These are phyloP conservation scores for Chrysaora quinquecirrha DNA, from an alignment of 30 jellyfish, hydroid and myxozoan species.

Conservation along the genomic window DNA sequence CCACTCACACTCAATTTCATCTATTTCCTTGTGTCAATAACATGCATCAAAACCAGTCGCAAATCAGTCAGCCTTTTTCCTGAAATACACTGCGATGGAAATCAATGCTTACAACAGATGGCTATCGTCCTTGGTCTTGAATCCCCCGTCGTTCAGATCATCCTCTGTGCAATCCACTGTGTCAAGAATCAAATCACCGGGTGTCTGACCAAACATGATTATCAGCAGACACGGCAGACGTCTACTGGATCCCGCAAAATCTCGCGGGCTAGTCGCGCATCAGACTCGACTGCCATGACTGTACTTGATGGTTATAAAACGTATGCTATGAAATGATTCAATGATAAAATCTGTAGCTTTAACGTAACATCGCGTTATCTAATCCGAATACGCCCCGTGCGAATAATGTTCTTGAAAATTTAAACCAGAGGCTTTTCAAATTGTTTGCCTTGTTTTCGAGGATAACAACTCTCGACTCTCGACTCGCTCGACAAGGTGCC, in stretches of 20 bases:
- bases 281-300: slow-evolving; percentile 69
- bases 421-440: too few relatives aligned
- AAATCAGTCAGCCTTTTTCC: slow-evolving; percentile 26
- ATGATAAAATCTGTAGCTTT: neutral
- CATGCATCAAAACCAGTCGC: neutral
- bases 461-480: too few relatives aligned
- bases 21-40: slow-evolving; percentile 23
- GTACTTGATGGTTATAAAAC: slow-evolving; percentile 53
- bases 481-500: too few relatives aligned
- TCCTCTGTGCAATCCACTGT: slow-evolving; percentile 23
- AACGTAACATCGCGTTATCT: too few relatives aligned
- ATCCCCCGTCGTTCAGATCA: slow-evolving; percentile 35
- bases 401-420: too few relatives aligned
- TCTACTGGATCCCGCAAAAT: slow-evolving; percentile 41
- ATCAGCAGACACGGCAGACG: neutral
- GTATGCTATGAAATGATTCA: slow-evolving; percentile 12
- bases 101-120: slow-evolving; percentile 23
- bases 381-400: too few relatives aligned
- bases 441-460: too few relatives aligned
- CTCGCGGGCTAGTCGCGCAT: slow-evolving; percentile 60
- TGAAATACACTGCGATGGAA: slow-evolving; percentile 13
- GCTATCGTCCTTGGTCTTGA: slow-evolving; percentile 38
- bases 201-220: slow-evolving; percentile 1
- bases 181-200: slow-evolving; percentile 17
- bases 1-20: slow-evolving; percentile 30